Conservation (phyloP, 2,888 invertebrate species). For the Marasmarcha lunaedactyla region DNA sequence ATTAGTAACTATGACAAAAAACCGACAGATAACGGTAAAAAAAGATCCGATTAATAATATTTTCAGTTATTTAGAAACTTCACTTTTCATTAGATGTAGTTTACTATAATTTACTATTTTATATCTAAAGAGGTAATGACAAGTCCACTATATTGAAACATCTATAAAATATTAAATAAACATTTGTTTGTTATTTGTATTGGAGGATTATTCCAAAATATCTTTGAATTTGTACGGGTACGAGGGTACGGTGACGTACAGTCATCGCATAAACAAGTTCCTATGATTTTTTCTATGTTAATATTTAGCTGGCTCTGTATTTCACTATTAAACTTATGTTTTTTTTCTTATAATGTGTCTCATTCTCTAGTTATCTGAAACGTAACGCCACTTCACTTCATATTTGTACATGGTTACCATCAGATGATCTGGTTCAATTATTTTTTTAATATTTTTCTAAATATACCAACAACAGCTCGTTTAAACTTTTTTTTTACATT, state of each 20-base stretch:
- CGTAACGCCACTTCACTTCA: slow-evolving; percentile 49
- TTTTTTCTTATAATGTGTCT: slow-evolving; percentile 46
- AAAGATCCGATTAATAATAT: too few relatives aligned
- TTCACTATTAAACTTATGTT: slow-evolving; percentile 61
- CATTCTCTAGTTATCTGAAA: slow-evolving; percentile 31
- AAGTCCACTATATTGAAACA: slow-evolving; percentile 42
- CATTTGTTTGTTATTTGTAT: slow-evolving; percentile 31
- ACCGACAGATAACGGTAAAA: too few relatives aligned
- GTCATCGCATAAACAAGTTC: not conserved
- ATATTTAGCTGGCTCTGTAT: slow-evolving; percentile 61
- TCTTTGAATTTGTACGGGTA: slow-evolving; percentile 55
- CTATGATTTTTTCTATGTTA: slow-evolving; percentile 28
- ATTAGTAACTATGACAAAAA: too few relatives aligned
- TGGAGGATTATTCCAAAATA: slow-evolving; percentile 38
- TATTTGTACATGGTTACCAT: slow-evolving; percentile 78
- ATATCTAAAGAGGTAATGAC: slow-evolving; percentile 54
- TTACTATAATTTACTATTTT: slow-evolving; percentile 56
- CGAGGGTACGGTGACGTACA: slow-evolving; percentile 29
- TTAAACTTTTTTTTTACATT: slow-evolving; percentile 30
- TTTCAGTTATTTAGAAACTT: slow-evolving; percentile 3
- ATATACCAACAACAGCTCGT: slow-evolving; percentile 70
- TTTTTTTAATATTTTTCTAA: slow-evolving; percentile 60
- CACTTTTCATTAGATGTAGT: slow-evolving; percentile 19
- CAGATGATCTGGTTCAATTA: slow-evolving; percentile 74
- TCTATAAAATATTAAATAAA: slow-evolving; percentile 48